These are phyloP conservation scores for Drosophila varians DNA, from an alignment of 1,140 invertebrate species.

Conservation along the genomic window DNA sequence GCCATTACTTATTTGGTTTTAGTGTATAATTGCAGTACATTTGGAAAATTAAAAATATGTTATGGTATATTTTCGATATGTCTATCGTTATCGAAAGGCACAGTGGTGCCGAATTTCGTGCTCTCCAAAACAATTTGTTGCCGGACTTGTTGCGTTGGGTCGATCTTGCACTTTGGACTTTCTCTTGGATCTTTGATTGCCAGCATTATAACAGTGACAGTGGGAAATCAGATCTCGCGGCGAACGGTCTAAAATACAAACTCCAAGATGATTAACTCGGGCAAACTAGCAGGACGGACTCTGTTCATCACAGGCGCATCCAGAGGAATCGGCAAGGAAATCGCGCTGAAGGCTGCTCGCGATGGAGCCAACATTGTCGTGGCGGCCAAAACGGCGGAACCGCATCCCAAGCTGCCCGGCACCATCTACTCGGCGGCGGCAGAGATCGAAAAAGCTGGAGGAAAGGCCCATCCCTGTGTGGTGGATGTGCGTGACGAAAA, in stretches of 20 bases:
- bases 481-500: constrained; percentile 96
- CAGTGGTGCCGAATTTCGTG: background rate
- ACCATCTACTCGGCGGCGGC: constrained; percentile 98
- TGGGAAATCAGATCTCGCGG: constrained; percentile 12
- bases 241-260: constrained; percentile 28
- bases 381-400: constrained; percentile 97
- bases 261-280: constrained; percentile 83
- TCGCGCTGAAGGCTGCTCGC: constrained; percentile 95
- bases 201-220: constrained; percentile 15
- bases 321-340: constrained; percentile 98
- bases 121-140: constrained; percentile 5
- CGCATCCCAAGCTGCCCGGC: constrained; percentile 98
- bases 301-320: constrained; percentile 98
- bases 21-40: too few species aligned
- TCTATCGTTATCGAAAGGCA: background rate
- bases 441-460: constrained; percentile 91
- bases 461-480: constrained; percentile 95
- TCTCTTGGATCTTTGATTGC: constrained; percentile 51
- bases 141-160: constrained; percentile 37
- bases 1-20: too few species aligned
- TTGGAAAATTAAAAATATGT: too few species aligned
- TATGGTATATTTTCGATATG: background rate
- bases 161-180: constrained; percentile 76
- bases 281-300: constrained; percentile 95
- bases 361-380: constrained; percentile 98